Evolutionary conservation across 2,888 invertebrate species (phyloP), one percentile per base, ranked within the genome.

Genomic region (Drosophila sordidula): DNA sequence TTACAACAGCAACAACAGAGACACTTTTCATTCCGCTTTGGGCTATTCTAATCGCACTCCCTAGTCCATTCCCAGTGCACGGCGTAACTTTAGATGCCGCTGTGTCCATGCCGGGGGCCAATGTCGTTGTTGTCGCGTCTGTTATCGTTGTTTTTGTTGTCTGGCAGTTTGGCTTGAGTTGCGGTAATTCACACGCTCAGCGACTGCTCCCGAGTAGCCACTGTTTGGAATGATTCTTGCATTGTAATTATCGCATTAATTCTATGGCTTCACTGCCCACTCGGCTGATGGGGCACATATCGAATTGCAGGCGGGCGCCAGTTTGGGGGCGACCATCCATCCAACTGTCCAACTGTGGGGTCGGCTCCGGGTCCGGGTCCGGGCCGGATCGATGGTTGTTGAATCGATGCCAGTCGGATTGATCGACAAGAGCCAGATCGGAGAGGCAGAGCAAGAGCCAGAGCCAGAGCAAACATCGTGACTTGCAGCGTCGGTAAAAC

Each of bases 221-320:
- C 70, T 61, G 57, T 65, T 74, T 57, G 76, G 55, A 75, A 74
- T 78, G 82, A 74, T 83, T 79, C 82, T 78, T 66, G 75, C 78
- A 86, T 83, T 83, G 87, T 80, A 86, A 86, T 88, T 89, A 87
- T 75, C 85, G 80, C 74, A 89, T 86, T 87, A 73, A 66, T 83
- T 73, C 77, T 89, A 90, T 79, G 89, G 89, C 89, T 89, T 90
- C 89, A 12, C 34, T 2, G 1, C 9, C 1, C 8, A 16, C 11
- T 6, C 4, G 11, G 25, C 12, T 4, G 42, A 9, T 49, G 3
- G 29, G 4, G 46, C 42, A 50, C 61, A 69, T 70, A 83, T 86
- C 75, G 65, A 73, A 52, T 86, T 80, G 77, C 82, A 69, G 65
- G n/a, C 64, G 64, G 79, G 68, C 70, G 85, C 72, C 82, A 59